Percentiles rank a stretch among this genome's conserved stretches.
These are phyloP conservation scores for Ailurus styani DNA, from an alignment of 2,113 vertebrate genomes.

Conservation along the genomic window DNA sequence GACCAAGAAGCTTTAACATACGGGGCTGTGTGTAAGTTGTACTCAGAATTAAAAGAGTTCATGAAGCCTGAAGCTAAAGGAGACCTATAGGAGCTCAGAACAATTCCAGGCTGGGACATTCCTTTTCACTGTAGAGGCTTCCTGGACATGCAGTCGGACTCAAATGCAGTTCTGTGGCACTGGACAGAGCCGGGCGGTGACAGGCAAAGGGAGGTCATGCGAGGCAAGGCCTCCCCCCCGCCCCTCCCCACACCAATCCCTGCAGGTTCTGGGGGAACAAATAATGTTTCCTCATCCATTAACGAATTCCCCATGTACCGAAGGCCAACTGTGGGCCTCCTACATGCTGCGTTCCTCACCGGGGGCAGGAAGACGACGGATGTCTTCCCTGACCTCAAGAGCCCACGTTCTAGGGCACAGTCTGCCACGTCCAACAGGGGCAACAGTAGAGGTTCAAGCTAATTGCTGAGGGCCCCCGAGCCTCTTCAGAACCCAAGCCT, in stretches of 20 bases:
- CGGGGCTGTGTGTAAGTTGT: background rate
- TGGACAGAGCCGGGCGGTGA: background rate
- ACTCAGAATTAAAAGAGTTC: background rate
- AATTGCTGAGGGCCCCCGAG: background rate
- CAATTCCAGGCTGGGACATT: background rate
- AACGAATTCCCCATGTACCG: background rate
- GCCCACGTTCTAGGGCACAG: background rate
- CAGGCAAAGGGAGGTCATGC: background rate
- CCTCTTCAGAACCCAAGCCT: background rate
- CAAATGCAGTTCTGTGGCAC: background rate
- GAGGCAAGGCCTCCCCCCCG: too few species aligned
- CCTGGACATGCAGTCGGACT: background rate
- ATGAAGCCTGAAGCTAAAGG: background rate
- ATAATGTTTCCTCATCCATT: background rate
- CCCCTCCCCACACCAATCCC: too few species aligned
- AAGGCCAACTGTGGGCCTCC: background rate
- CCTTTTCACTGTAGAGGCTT: background rate
- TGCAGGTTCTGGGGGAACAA: background rate
- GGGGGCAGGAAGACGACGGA: background rate
- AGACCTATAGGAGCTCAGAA: background rate
- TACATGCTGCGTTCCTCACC: background rate
- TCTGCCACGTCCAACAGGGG: accelerated
- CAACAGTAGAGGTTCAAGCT: background rate
- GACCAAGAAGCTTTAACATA: background rate
- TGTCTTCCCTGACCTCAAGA: background rate